Conservation (phyloP, 2,888 invertebrate species). For the Drosophila eohydei region DNA sequence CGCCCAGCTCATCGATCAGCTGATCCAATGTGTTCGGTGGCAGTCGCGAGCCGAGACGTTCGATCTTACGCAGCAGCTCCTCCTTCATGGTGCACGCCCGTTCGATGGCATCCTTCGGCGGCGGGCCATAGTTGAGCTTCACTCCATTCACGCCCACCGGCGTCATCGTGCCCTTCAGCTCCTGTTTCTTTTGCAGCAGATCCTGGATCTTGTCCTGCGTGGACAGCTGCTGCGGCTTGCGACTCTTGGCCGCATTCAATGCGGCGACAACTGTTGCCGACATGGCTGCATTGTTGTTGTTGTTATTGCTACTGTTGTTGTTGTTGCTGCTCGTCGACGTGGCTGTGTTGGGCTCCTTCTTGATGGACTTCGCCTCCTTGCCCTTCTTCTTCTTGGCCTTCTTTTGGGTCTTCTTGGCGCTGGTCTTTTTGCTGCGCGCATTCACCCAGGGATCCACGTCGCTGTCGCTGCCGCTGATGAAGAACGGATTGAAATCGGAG, state of each 20-base stretch:
- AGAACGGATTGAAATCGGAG: slow-evolving; percentile 97
- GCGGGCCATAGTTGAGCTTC: slow-evolving; percentile 85
- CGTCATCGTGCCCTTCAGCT: slow-evolving; percentile 82
- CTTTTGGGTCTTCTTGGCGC: slow-evolving; percentile 76
- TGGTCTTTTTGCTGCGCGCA: slow-evolving; percentile 87
- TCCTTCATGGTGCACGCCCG: slow-evolving; percentile 97
- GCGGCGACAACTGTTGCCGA: slow-evolving; percentile 64
- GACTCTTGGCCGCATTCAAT: slow-evolving; percentile 67
- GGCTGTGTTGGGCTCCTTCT: slow-evolving; percentile 34
- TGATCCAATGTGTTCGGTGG: slow-evolving; percentile 99
- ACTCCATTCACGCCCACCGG: slow-evolving; percentile 84
- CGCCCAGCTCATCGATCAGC: slow-evolving; percentile 98
- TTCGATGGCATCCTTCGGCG: slow-evolving; percentile 94
- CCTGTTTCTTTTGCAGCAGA: slow-evolving; percentile 86
- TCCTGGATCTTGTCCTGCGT: slow-evolving; percentile 93
- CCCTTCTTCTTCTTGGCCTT: slow-evolving; percentile 65
- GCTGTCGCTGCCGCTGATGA: slow-evolving; percentile 91
- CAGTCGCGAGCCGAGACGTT: slow-evolving; percentile 92
- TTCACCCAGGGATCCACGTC: slow-evolving; percentile 94
- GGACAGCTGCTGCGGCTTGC: slow-evolving; percentile 80
- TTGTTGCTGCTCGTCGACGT: background rate
- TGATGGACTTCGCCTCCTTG: slow-evolving; percentile 39
- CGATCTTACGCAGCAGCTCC: slow-evolving; percentile 93
- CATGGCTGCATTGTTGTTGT: slow-evolving; percentile 33
- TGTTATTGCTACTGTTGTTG: slow-evolving; percentile 4